Conservation (phyloP, 1,140 invertebrate genomes). For the Augochlora pura region DNA sequence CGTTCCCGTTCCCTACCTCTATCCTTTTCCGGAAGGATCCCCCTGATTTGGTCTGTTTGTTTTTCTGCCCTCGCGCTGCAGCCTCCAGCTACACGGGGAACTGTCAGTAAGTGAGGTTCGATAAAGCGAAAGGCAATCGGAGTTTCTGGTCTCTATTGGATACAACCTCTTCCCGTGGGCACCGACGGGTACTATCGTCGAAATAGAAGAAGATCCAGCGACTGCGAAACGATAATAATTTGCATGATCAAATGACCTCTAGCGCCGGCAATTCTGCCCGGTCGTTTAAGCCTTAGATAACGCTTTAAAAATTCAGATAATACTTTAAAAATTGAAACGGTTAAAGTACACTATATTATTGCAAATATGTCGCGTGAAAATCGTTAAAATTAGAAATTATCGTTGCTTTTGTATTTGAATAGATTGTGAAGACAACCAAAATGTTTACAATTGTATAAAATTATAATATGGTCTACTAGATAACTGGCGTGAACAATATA, state of each 20-base stretch:
- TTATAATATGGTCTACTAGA: no score
- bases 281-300: not conserved
- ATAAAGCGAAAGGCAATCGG: conserved; percentile 33
- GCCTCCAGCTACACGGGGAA: conserved; percentile 12
- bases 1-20: not conserved
- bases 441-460: no score
- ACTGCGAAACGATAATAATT: not conserved
- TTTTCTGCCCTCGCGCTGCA: conserved; percentile 24
- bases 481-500: no score
- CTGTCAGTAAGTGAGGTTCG: conserved; percentile 17
- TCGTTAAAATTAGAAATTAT: no score
- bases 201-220: not conserved
- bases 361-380: no score
- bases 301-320: no score
- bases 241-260: not conserved
- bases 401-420: no score
- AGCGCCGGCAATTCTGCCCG: not conserved
- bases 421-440: no score
- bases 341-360: no score
- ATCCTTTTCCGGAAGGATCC: conserved; percentile 18
- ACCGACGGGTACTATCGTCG: not conserved
- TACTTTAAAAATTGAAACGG: no score
- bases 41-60: conserved; percentile 32
- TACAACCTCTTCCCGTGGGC: conserved; percentile 3
- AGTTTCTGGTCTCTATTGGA: conserved; percentile 17